Evolutionary conservation across 2,113 vertebrate genomes (phyloP).

Genomic region (Cynoglossus semilaevis): DNA sequence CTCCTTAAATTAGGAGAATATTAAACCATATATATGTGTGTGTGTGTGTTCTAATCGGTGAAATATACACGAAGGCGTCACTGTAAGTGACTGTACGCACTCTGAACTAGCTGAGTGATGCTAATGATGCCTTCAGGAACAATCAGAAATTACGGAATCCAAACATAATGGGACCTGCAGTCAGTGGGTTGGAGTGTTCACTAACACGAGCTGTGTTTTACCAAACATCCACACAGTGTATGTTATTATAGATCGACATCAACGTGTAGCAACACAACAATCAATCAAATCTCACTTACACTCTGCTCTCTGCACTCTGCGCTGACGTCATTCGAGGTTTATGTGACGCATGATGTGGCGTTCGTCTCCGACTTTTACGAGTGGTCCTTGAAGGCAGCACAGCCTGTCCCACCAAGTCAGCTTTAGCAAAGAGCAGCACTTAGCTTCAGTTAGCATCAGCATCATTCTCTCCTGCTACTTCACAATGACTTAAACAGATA

Average conservation of each 20-base stretch:
- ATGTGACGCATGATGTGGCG: not conserved
- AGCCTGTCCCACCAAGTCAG: constrained; percentile 44
- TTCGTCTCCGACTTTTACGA: not conserved
- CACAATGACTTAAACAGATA: constrained; percentile 21
- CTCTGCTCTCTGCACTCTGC: no score
- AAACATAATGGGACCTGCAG: not conserved
- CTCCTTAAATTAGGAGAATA: no score
- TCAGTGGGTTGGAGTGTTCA: no score
- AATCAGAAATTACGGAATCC: not conserved
- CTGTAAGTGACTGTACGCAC: no score
- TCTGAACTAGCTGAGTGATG: not conserved
- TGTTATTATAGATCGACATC: no score
- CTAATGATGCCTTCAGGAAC: constrained; percentile 21
- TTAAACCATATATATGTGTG: no score
- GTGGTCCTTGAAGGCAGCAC: constrained; percentile 41
- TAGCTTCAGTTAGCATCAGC: constrained; percentile 36
- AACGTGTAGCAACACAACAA: no score
- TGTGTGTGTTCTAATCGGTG: not conserved
- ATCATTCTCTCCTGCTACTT: not conserved
- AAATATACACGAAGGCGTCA: not conserved
- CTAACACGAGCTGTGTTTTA: no score
- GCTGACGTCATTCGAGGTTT: not conserved
- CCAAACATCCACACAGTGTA: no score
- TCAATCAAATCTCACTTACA: no score
- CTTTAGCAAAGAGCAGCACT: constrained; percentile 29